Conservation (phyloP, 1,140 invertebrate genomes). For the Mya arenaria region DNA sequence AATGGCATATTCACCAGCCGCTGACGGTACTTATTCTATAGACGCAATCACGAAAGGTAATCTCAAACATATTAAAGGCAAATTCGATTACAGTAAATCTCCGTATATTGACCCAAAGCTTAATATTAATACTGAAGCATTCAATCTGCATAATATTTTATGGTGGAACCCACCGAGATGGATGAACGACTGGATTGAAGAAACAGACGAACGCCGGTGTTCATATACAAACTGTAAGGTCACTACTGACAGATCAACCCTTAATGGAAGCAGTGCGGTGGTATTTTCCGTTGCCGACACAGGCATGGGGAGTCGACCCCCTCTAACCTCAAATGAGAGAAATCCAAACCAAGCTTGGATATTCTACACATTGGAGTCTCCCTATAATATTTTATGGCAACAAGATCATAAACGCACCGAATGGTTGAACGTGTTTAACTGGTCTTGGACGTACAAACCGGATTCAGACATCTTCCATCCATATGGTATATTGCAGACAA, state of each 20-base stretch:
- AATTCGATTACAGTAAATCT: too few relatives aligned
- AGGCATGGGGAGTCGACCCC: conserved; percentile 1
- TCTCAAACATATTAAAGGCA: too few relatives aligned
- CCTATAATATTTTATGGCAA: background rate
- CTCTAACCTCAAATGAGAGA: background rate
- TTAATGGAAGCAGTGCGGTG: conserved; percentile 7
- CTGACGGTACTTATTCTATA: too few relatives aligned
- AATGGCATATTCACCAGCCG: too few relatives aligned
- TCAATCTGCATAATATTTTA: background rate
- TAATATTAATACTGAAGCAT: background rate
- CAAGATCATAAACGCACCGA: background rate
- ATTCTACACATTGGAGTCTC: conserved; percentile 30
- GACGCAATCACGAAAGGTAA: too few relatives aligned
- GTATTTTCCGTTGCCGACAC: conserved; percentile 19
- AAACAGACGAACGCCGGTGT: conserved; percentile 21
- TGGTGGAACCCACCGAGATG: conserved; percentile 42
- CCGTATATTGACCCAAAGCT: conserved; percentile 21
- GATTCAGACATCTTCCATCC: conserved; percentile 42
- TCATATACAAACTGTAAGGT: conserved; percentile 24
- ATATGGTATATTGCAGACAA: conserved; percentile 12
- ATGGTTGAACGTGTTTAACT: conserved; percentile 32
- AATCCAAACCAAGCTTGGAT: conserved; percentile 44
- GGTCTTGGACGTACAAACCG: conserved; percentile 29
- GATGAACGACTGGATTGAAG: background rate
- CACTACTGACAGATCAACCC: background rate